phyloP scores from a whole-genome alignment of 2,797 vertebrate genomes.

The Margarornis squamiger region DNA sequence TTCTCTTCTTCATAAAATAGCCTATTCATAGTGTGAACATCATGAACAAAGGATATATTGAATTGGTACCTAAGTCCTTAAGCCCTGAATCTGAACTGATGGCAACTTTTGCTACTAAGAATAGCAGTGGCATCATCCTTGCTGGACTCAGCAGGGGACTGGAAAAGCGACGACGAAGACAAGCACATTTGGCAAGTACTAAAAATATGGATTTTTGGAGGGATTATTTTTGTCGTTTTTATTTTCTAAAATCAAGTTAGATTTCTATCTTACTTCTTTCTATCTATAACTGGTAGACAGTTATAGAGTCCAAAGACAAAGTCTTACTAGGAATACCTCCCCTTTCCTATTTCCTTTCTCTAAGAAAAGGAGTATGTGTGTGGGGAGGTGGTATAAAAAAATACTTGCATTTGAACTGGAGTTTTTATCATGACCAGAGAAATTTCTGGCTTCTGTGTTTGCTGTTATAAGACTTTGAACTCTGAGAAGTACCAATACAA shows the following conservation, averaged over 20 bases:
- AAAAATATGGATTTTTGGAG: neutral
- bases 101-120: constrained; percentile 87
- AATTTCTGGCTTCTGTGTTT: neutral
- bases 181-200: constrained; percentile 78
- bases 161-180: constrained; percentile 64
- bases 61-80: constrained; percentile 79
- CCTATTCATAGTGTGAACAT: constrained; percentile 86
- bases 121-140: constrained; percentile 86
- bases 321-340: neutral
- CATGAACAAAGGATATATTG: constrained; percentile 82
- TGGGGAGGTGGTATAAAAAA: neutral
- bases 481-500: neutral
- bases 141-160: constrained; percentile 75
- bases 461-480: neutral
- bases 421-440: neutral
- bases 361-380: neutral
- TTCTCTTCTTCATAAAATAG: constrained; percentile 69
- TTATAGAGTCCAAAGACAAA: neutral
- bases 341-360: neutral
- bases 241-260: neutral
- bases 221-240: neutral
- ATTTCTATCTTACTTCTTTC: neutral
- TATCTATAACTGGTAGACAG: too few species aligned
- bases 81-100: constrained; percentile 82
- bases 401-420: neutral